phyloP scores from a whole-genome alignment of 2,888 invertebrate species.

The Atrina japonica region DNA sequence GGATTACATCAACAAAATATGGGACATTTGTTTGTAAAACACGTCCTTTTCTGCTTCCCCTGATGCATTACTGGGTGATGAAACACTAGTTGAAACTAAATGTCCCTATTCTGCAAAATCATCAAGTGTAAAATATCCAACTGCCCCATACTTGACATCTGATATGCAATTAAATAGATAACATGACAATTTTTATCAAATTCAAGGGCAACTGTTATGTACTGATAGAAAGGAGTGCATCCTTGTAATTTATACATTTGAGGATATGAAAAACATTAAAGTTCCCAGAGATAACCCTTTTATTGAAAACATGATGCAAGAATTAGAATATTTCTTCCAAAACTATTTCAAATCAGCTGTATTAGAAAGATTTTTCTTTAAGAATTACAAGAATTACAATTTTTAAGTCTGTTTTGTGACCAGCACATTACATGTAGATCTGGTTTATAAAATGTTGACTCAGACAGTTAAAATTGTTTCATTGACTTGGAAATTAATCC shows the following conservation, averaged over 20 bases:
- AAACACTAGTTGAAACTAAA: slow-evolving; percentile 44
- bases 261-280: slow-evolving; percentile 20
- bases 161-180: slow-evolving; percentile 26
- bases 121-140: slow-evolving; percentile 19
- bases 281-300: too few relatives aligned
- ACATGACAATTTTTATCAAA: slow-evolving; percentile 45
- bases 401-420: too few relatives aligned
- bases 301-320: too few relatives aligned
- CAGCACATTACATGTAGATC: too few relatives aligned
- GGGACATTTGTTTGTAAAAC: neutral
- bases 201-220: slow-evolving; percentile 48
- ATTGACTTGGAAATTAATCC: too few relatives aligned
- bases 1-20: neutral
- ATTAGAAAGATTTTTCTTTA: too few relatives aligned
- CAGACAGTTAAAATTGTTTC: too few relatives aligned
- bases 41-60: slow-evolving; percentile 4
- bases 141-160: slow-evolving; percentile 37
- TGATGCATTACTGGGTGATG: slow-evolving; percentile 20
- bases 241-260: slow-evolving; percentile 45
- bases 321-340: too few relatives aligned
- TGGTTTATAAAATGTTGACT: too few relatives aligned
- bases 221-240: slow-evolving; percentile 27
- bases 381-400: too few relatives aligned
- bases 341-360: too few relatives aligned
- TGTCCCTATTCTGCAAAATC: slow-evolving; percentile 46